phyloP scores from a whole-genome alignment of 2,888 invertebrate genomes.

The Dusona sp. region DNA sequence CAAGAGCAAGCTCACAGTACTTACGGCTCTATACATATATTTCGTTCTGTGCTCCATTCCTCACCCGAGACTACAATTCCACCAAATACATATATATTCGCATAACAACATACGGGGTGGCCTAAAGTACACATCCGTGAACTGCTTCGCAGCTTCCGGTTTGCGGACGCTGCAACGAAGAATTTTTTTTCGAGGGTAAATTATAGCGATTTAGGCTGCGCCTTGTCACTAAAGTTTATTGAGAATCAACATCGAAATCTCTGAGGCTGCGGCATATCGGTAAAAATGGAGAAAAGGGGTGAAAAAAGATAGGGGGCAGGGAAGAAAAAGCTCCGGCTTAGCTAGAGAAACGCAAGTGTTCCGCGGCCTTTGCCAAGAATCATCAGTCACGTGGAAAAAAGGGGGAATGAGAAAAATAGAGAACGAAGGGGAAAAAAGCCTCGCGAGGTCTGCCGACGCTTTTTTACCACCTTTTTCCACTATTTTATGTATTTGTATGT shows the following conservation, averaged over 20 bases:
- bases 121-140: no score
- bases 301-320: constrained; percentile 13
- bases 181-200: no score
- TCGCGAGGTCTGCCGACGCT: constrained; percentile 58
- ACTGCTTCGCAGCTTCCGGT: no score
- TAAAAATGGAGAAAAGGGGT: constrained; percentile 40
- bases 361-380: constrained; percentile 60
- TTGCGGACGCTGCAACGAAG: no score
- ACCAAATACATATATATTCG: constrained; percentile 2
- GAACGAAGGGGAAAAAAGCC: constrained; percentile 59
- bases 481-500: background rate
- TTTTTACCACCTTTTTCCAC: constrained; percentile 46
- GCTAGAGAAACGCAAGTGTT: constrained; percentile 31
- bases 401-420: constrained; percentile 53
- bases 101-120: no score
- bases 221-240: constrained; percentile 49
- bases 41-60: constrained; percentile 31
- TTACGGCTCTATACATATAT: constrained; percentile 19
- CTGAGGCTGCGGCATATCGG: constrained; percentile 26
- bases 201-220: no score
- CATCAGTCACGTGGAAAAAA: constrained; percentile 63
- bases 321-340: constrained; percentile 53
- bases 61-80: constrained; percentile 52
- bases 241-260: constrained; percentile 58
- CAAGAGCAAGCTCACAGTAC: constrained; percentile 29